Conservation (phyloP, 2,797 vertebrate species). For the Anomalospiza imberbis region DNA sequence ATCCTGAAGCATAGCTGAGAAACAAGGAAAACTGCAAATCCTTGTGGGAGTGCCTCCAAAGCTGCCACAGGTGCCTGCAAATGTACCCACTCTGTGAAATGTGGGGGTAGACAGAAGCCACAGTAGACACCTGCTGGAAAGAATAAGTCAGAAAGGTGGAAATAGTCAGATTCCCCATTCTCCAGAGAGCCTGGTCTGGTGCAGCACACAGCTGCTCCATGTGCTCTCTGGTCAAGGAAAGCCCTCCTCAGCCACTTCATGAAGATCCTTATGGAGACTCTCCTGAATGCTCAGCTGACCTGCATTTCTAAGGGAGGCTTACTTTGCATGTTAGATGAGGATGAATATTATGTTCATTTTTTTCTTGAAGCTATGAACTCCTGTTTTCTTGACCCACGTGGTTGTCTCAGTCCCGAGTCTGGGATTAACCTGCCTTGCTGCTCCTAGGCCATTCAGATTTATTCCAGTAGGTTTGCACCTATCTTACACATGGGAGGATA, state of each 20-base stretch:
- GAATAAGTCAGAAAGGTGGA: neutral
- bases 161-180: neutral
- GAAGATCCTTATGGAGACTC: neutral
- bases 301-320: neutral
- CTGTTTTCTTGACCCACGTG: neutral
- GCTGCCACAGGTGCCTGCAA: neutral
- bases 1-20: neutral
- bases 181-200: neutral
- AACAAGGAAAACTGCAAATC: neutral
- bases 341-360: neutral
- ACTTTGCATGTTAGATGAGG: neutral
- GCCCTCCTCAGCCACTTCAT: neutral
- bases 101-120: neutral
- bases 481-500: neutral
- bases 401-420: neutral
- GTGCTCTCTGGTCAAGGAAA: neutral
- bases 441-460: neutral
- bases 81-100: neutral
- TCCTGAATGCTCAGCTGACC: neutral
- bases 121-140: neutral
- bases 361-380: neutral
- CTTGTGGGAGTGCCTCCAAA: neutral
- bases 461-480: neutral
- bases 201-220: neutral
- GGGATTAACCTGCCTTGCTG: neutral